Evolutionary conservation across 1,140 invertebrate species (phyloP).

Genomic region (Psilanteris sp.): DNA sequence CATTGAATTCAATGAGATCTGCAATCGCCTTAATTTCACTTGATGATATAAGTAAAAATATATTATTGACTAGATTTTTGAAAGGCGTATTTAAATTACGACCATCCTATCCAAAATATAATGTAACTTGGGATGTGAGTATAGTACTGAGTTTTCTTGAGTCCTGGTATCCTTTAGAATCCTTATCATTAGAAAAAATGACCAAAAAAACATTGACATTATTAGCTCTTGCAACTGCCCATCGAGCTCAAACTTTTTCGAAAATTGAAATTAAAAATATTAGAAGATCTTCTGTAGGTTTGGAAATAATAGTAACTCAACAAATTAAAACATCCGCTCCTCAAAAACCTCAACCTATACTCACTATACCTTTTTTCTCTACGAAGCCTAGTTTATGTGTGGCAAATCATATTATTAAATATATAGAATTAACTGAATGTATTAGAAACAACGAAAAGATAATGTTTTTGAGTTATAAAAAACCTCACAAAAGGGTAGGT

Average conservation of each 20-base stretch:
- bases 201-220: background rate
- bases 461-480: too few species aligned
- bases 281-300: too few species aligned
- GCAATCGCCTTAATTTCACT: background rate
- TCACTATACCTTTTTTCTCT: too few species aligned
- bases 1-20: background rate
- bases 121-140: background rate
- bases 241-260: background rate
- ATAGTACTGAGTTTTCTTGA: background rate
- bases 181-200: background rate
- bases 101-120: background rate
- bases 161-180: background rate
- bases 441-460: too few species aligned
- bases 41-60: background rate
- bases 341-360: too few species aligned
- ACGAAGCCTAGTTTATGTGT: too few species aligned
- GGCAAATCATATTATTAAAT: too few species aligned
- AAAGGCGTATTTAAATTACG: background rate
- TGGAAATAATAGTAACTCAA: too few species aligned
- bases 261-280: too few species aligned
- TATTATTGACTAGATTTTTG: background rate
- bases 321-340: too few species aligned
- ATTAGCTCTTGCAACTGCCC: background rate
- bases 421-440: too few species aligned
- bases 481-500: too few species aligned